phyloP scores from a whole-genome alignment of 2,113 vertebrate genomes.

The Quiscalus mexicanus region DNA sequence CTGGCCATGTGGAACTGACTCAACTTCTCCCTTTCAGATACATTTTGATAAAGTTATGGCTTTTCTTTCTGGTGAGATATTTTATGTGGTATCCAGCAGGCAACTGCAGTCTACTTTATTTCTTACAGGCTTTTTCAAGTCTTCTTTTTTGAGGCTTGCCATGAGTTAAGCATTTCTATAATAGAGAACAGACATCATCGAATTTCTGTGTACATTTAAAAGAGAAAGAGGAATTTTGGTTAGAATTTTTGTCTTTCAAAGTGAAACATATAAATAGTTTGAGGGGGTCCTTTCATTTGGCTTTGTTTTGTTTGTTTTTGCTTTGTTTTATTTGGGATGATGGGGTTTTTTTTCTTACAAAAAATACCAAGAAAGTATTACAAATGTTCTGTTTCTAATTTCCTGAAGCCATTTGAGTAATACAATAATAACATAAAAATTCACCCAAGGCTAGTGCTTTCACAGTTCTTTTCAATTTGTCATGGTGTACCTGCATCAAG shows the following conservation, averaged over 20 bases:
- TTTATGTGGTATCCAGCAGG: slow-evolving; percentile 85
- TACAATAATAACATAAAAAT: slow-evolving; percentile 41
- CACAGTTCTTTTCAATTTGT: slow-evolving; percentile 27
- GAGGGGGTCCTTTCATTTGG: background rate
- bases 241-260: slow-evolving; percentile 52
- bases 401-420: slow-evolving; percentile 45
- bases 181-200: slow-evolving; percentile 99
- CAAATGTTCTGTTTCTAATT: slow-evolving; percentile 52
- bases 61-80: slow-evolving; percentile 86
- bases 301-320: slow-evolving; percentile 34
- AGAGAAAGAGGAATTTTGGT: slow-evolving; percentile 49
- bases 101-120: slow-evolving; percentile 75
- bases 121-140: slow-evolving; percentile 71
- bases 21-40: slow-evolving; percentile 77
- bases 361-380: background rate
- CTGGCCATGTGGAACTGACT: slow-evolving; percentile 54
- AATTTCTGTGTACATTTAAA: slow-evolving; percentile 93
- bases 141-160: slow-evolving; percentile 84
- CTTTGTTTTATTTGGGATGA: slow-evolving; percentile 26
- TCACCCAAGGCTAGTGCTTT: slow-evolving; percentile 43
- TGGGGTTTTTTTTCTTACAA: background rate
- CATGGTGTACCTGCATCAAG: slow-evolving; percentile 25
- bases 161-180: slow-evolving; percentile 89
- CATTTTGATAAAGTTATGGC: slow-evolving; percentile 89
- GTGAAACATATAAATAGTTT: slow-evolving; percentile 49